Base-by-base conservation (phyloP, 2,113 vertebrate genomes). In the Heteronetta atricapilla region DNA sequence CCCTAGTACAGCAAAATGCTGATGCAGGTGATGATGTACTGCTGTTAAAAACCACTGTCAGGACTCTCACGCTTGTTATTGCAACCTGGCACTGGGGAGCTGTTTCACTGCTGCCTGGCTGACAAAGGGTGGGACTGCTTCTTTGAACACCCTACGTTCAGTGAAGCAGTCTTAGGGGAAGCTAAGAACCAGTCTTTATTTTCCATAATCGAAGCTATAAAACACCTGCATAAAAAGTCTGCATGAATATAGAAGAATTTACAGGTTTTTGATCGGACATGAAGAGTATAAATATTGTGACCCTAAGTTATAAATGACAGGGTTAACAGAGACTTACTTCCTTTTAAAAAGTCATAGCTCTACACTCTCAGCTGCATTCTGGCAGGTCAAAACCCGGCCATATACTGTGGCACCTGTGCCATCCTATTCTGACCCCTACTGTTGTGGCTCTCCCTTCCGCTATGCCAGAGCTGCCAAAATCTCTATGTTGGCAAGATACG, bases 51-150 rank as follows among this genome's bases (percentile, higher is more conserved):
- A 29, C 46, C 36, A 36, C 64, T 11, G 22, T 31, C 58, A 22
- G 36, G 33, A 10, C 34, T 36, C 28, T 62, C 42, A 11, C 23
- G 14, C 31, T 50, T 6, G 58, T 25, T 44, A n/a, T 2, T 52
- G 67, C 67, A 46, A 46, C 46, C 0, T 0, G 40, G 23, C 5
- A 18, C 25, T 21, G 52, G 40, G 58, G 56, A 87, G 72, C 44
- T 21, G 8, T n/a, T 14, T 72, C 74, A 28, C 63, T 38, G 75
- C 68, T 36, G 40, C 13, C 40, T 25, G 55, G 14, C 55, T 58
- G 64, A 40, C 63, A 60, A 42, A 85, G 85, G 69, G 53, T 0
- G 0, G 40, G 50, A 48, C n/a, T 1, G 6, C 38, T 38, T 38
- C 38, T 10, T 13, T 56, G 60, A 40, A 87, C 63, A 56, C 60